These are phyloP conservation scores for Phlogophora meticulosa DNA, from an alignment of 2,888 invertebrate species.

Conservation along the genomic window DNA sequence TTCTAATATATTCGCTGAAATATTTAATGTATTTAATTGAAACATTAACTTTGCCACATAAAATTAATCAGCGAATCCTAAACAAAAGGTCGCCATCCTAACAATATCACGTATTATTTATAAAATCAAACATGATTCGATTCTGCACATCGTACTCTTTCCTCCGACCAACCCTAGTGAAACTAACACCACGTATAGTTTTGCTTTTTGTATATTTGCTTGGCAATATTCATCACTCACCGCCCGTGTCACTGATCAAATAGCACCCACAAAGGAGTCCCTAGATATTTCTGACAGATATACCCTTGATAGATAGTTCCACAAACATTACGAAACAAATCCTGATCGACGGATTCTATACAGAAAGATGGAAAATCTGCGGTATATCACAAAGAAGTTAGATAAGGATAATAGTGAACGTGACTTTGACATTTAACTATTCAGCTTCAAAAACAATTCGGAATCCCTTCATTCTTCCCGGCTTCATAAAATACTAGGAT, in stretches of 20 bases:
- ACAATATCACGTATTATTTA: conserved; percentile 1
- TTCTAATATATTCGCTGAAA: neutral
- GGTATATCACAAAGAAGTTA: conserved; percentile 46
- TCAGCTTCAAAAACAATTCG: conserved; percentile 37
- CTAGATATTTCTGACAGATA: conserved; percentile 88
- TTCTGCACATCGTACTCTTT: conserved; percentile 71
- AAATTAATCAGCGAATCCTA: too few species aligned
- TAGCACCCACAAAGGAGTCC: conserved; percentile 89
- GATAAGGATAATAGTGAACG: conserved; percentile 38
- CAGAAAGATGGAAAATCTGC: conserved; percentile 56
- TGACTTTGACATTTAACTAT: conserved; percentile 50
- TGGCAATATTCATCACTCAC: conserved; percentile 91
- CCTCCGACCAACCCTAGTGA: conserved; percentile 82
- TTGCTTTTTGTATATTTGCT: conserved; percentile 91
- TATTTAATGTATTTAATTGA: too few species aligned
- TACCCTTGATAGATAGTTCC: conserved; percentile 86
- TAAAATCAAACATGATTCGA: conserved; percentile 65
- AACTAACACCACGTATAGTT: conserved; percentile 89
- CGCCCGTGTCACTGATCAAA: conserved; percentile 89
- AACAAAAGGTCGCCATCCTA: too few species aligned
- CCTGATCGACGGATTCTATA: conserved; percentile 73
- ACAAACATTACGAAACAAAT: conserved; percentile 80
- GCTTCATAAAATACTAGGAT: conserved; percentile 69
- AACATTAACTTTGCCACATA: too few species aligned
- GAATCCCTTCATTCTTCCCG: conserved; percentile 49